Base-by-base conservation (phyloP, 1,140 invertebrate genomes). In the Cecropterus lyciades region DNA sequence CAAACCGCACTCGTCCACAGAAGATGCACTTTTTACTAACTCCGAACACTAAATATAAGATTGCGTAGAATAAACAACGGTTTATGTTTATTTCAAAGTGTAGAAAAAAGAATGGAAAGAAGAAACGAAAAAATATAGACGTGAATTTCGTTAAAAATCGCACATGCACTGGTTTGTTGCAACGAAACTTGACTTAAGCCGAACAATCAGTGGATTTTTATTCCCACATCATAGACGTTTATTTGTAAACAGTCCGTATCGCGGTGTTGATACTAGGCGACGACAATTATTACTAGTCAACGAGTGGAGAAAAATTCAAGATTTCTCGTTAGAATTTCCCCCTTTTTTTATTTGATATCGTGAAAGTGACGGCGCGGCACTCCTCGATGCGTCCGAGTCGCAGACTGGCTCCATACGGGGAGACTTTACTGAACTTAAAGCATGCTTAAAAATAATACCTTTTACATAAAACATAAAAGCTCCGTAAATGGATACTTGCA, bases 361-460 rank as follows among this genome's bases (percentile, higher is more conserved):
- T 83, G 89, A 89, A 89, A 89, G 87, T 88, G 79, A 78, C n/a
- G 57, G 57, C 30, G 68, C 84, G 77, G 85, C 73, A 65, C 79
- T 64, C 67, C 69, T 56, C 70, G 55, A 66, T 72, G 75, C 79
- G 71, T 78, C 65, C 74, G 73, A 89, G 75, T 88, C 85, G 55
- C 67, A 68, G 30, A 51, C 65, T 62, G 46, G n/a, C 27, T 60
- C 15, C 14, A n/a, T 16, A 24, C 46, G 27, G 14, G 57, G 27
- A 60, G 10, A 30, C 45, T 40, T 15, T 51, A 40, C 59, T 48
- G 15, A 60, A 60, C 56, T 60, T 60, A 37, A 49, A 60, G 59
- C 46, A 62, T 46, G n/a, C 46, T 33, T 17, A 37, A 49, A 60
- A n/a, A 48, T 60, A 49, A 37, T 49, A 30, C 57, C 24, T 37